Percentiles rank a stretch among this genome's conserved stretches.
Conservation (phyloP, 1,140 invertebrate genomes). For the Drosophila watanabei region DNA sequence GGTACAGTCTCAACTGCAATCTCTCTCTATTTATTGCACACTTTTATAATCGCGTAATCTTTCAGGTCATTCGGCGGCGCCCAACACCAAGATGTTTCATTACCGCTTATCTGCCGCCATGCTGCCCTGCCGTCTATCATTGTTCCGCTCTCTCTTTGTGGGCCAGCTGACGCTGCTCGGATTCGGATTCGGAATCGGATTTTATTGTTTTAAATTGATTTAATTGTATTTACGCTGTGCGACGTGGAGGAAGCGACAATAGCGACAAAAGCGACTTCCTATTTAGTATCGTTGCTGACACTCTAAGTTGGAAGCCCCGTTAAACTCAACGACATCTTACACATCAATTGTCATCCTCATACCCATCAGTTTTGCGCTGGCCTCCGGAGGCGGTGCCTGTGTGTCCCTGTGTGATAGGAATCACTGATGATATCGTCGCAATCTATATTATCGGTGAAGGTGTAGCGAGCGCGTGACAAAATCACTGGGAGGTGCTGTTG, state of each 20-base stretch:
- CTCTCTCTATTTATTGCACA: constrained; percentile 15
- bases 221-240: constrained; percentile 80
- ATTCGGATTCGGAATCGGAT: constrained; percentile 37
- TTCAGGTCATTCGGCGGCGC: constrained; percentile 27
- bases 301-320: constrained; percentile 45
- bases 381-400: constrained; percentile 16
- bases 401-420: constrained; percentile 43
- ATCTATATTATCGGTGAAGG: constrained; percentile 26
- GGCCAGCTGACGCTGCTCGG: constrained; percentile 25
- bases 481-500: constrained; percentile 31
- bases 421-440: constrained; percentile 17
- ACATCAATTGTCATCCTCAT: constrained; percentile 22
- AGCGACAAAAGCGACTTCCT: constrained; percentile 63
- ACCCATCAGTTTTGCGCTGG: constrained; percentile 42
- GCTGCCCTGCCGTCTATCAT: constrained; percentile 60
- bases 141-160: constrained; percentile 62
- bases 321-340: constrained; percentile 35
- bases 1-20: constrained; percentile 45
- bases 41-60: constrained; percentile 44
- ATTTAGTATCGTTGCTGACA: constrained; percentile 48
- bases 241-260: constrained; percentile 39
- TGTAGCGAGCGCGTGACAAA: constrained; percentile 21
- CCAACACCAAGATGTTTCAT: constrained; percentile 41
- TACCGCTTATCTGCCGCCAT: constrained; percentile 48
- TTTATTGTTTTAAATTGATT: constrained; percentile 84